Evolutionary conservation across 2,888 invertebrate genomes (phyloP), one percentile per base, ranked within the genome.

Genomic region (Hydropsyche betteni): DNA sequence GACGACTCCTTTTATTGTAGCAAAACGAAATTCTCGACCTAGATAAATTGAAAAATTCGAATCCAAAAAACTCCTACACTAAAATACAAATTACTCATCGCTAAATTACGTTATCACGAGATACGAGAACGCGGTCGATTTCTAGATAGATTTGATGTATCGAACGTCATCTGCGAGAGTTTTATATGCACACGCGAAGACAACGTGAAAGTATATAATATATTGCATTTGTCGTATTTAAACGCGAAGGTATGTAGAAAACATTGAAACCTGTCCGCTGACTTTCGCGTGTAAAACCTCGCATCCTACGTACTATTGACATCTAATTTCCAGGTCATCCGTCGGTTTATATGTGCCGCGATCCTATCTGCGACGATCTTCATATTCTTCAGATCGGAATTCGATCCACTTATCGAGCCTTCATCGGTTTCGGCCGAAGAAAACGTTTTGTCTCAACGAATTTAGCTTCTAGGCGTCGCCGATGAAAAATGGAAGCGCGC

Each of bases 221-320:
- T 33, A 64, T 64, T 36, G 64, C 64, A 34, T 64, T 64, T 64
- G 64, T 64, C 64, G 34, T 64, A 64, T 64, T 64, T 34, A 34
- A 64, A 64, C 36, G 36, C 36, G 36, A 64, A 36, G 36, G 34
- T 64, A 64, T 36, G 36, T 64, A 64, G 64, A 64, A 64, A 64
- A 24, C 34, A 36, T 36, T 64, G 34, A 64, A 64, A 64, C 64
- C 64, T 36, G 64, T 64, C 64, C 12, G 64, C 64, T 24, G 12
- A 64, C 64, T 64, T 64, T 64, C 64, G 44, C 44, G 44, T 10
- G 34, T 58, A 58, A 2, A 24, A 24, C 1, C 24, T 24, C 64
- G 36, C 34, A 36, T 64, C 64, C 64, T 64, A 64, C 64, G 64
- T 24, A 8, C 8, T 58, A 58, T 36, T 64, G 44, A 24, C 44